Evolutionary conservation across 2,113 vertebrate genomes (phyloP), one percentile per base, ranked within the genome.

Genomic region (Chaetops frenatus): DNA sequence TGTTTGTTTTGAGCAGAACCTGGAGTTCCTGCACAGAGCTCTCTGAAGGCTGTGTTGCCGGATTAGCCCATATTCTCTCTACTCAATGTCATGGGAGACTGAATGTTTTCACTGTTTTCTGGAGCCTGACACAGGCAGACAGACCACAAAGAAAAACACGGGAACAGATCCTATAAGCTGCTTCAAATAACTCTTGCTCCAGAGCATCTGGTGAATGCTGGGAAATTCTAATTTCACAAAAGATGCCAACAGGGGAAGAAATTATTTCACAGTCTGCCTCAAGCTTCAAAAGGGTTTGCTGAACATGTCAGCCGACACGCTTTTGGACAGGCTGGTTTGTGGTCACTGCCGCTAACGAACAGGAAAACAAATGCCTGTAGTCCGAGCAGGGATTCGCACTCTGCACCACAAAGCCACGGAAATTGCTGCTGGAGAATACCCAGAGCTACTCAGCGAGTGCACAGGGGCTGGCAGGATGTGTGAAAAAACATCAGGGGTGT

Each of bases 1-100:
- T 95, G 88, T 96, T 96, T 96, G 82, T 94, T 96, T 96, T 96
- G 94, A 97, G 90, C 88, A 90, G 92, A 94, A 88, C 24, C 56
- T 92, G 85, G 67, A 94, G 93, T 83, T 93, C 64, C 64, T 86
- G 79, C 28, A 67, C 50, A 6, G 9, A 90, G 40, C 57, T 91
- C 92, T 88, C 82, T 90, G 77, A 93, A 84, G 72, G 60, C 88
- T 85, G 57, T 2, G 0, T 62, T 90, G 88, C 90, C 93, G 76
- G 44, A 86, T 67, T 86, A 94, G 72, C n/a, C 80, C 67, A 22
- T 92, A 84, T 71, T 93, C 76, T 54, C 44, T 83, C 56, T 83
- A 82, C 62, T 81, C 76, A 74, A 3, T 86, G 73, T 93, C 88
- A 88, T 57, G 90, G 94, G 82, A 96, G 79, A 88, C 73, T 92